These are phyloP conservation scores for Enteromius paludinosus DNA, from an alignment of 2,797 vertebrate species.

Conservation along the genomic window DNA sequence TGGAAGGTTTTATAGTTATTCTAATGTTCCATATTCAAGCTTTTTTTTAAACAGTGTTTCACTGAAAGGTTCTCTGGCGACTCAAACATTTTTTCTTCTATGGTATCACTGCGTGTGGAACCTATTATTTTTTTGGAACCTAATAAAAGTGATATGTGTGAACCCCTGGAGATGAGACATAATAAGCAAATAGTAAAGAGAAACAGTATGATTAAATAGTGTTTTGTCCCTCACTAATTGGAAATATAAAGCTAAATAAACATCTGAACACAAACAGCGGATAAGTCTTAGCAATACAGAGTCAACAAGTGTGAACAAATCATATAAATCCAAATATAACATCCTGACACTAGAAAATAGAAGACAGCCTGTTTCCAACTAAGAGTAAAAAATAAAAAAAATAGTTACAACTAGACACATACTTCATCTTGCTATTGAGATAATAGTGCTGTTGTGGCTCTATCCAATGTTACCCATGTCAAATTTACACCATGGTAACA, in stretches of 20 bases:
- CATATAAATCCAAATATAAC: constrained; percentile 44
- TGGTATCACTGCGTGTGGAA: neutral
- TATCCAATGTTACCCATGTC: neutral
- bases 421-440: neutral
- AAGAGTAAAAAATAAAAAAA: neutral
- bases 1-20: too few species aligned
- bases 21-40: too few species aligned
- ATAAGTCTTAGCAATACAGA: constrained; percentile 54
- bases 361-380: neutral
- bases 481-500: neutral
- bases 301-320: constrained; percentile 46
- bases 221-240: constrained; percentile 49
- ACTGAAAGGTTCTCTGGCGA: neutral
- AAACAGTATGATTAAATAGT: constrained; percentile 61
- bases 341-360: neutral
- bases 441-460: neutral
- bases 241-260: neutral
- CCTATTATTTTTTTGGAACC: neutral
- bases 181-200: constrained; percentile 57
- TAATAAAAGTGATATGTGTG: constrained; percentile 33
- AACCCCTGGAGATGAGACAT: constrained; percentile 51
- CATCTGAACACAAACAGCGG: constrained; percentile 44
- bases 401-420: neutral
- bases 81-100: neutral
- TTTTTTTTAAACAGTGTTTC: neutral